phyloP scores from a whole-genome alignment of 2,888 invertebrate species.

The Masnerella sp. region DNA sequence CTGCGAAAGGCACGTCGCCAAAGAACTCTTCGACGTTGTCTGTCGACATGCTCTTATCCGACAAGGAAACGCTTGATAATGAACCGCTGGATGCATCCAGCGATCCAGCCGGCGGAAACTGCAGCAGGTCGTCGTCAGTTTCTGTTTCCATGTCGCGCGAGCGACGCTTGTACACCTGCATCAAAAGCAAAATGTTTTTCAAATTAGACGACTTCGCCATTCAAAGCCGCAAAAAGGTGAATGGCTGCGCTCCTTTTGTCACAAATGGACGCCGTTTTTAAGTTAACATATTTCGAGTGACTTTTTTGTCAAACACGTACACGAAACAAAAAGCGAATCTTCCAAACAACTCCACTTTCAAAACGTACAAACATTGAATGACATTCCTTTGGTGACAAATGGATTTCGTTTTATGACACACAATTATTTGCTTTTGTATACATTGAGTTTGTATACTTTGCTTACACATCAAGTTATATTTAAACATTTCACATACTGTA shows the following conservation, averaged over 20 bases:
- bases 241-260: background rate
- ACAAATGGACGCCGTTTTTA: no score
- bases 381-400: no score
- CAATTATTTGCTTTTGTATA: no score
- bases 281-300: no score
- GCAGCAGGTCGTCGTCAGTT: slow-evolving; percentile 81
- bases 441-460: no score
- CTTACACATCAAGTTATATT: no score
- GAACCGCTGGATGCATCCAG: slow-evolving; percentile 85
- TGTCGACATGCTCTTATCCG: slow-evolving; percentile 87
- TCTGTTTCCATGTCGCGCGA: slow-evolving; percentile 92
- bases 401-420: no score
- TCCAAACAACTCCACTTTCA: no score
- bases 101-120: slow-evolving; percentile 78
- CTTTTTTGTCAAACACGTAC: no score
- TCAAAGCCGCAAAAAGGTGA: slow-evolving; percentile 1
- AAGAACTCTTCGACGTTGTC: slow-evolving; percentile 92
- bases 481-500: no score
- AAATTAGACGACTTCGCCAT: background rate
- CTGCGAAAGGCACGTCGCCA: slow-evolving; percentile 92
- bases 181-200: slow-evolving; percentile 9
- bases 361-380: no score
- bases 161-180: slow-evolving; percentile 88
- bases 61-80: slow-evolving; percentile 84
- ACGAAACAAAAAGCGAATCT: no score